A percentile compares a stretch with the other conserved stretches of the same genome.
These are phyloP conservation scores for Malurus alboscapulatus DNA, from an alignment of 2,113 vertebrate species.

Conservation along the genomic window DNA sequence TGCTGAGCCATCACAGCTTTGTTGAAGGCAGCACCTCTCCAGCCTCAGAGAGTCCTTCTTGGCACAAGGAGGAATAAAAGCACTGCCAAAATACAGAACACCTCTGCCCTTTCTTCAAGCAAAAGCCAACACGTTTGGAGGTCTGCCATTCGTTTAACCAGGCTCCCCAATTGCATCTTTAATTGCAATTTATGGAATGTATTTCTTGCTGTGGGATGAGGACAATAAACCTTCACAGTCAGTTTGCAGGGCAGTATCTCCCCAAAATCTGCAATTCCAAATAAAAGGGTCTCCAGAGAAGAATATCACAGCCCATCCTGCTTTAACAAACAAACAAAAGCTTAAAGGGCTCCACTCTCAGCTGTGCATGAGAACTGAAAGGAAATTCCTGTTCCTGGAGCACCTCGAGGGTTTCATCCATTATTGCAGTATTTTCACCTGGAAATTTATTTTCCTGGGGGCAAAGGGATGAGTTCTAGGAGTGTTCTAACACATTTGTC, in stretches of 20 bases:
- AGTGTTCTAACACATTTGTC: not conserved
- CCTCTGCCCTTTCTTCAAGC: not conserved
- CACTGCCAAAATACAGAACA: constrained; percentile 6
- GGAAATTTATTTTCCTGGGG: not conserved
- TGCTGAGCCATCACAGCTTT: not conserved
- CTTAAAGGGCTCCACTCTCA: not conserved
- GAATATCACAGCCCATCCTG: not conserved
- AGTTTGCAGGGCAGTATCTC: not conserved
- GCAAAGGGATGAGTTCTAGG: rapidly evolving
- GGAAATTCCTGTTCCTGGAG: not conserved
- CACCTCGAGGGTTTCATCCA: not conserved
- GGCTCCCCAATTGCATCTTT: not conserved
- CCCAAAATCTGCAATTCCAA: not conserved
- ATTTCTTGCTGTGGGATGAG: not conserved
- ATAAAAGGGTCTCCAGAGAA: not conserved
- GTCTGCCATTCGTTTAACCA: constrained; percentile 2
- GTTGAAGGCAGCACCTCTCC: not conserved
- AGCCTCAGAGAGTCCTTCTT: not conserved
- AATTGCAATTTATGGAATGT: constrained; percentile 35
- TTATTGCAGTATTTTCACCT: not conserved
- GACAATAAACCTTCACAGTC: not conserved
- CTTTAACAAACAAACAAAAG: not conserved
- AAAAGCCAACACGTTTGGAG: not conserved
- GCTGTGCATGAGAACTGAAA: not conserved
- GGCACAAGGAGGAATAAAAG: not conserved